These are phyloP conservation scores for Lysandra bellargus DNA, from an alignment of 2,888 invertebrate species.

Conservation along the genomic window DNA sequence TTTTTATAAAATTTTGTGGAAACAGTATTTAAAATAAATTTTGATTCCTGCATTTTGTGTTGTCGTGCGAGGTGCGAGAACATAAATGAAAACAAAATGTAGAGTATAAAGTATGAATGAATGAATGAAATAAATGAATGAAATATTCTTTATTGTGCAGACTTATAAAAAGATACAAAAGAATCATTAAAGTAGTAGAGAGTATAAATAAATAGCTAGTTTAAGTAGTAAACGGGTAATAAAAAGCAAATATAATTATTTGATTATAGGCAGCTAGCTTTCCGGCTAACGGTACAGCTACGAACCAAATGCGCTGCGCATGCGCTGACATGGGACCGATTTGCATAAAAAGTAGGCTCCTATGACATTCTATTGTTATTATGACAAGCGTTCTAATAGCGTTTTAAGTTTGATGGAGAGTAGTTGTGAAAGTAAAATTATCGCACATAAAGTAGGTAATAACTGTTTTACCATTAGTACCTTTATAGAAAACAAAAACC, in stretches of 20 bases:
- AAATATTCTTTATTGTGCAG: no score
- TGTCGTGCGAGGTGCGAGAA: no score
- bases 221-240: constrained; percentile 10
- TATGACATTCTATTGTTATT: constrained; percentile 35
- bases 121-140: no score
- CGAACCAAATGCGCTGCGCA: constrained; percentile 41
- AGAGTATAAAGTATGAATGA: no score
- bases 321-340: constrained; percentile 44
- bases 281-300: constrained; percentile 42
- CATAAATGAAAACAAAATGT: no score
- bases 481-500: no score
- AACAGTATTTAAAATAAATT: no score
- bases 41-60: no score
- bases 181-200: no score
- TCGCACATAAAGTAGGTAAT: background rate
- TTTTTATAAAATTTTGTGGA: no score
- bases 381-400: constrained; percentile 16
- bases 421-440: background rate
- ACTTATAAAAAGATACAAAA: no score
- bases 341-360: constrained; percentile 44
- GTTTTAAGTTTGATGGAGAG: background rate
- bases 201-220: background rate
- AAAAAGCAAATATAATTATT: constrained; percentile 7
- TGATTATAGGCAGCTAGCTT: constrained; percentile 34
- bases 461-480: background rate